Evolutionary conservation across 2,113 vertebrate species (phyloP), one percentile per base, ranked within the genome.

Genomic region (Eulemur macaco): DNA sequence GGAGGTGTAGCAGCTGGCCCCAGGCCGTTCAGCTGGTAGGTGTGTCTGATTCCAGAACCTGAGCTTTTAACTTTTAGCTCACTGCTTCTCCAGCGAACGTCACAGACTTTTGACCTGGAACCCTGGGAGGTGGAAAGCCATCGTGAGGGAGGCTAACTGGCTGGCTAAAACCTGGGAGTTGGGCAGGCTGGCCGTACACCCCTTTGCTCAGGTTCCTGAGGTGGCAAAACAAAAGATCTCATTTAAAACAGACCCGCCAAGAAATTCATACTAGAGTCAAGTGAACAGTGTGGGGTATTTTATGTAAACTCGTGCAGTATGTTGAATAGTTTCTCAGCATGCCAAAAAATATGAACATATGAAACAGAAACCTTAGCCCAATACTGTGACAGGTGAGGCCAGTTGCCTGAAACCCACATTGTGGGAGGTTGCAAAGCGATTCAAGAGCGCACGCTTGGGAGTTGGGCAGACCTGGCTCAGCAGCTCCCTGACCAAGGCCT

Each of bases 351-450:
- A 0, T 12, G 71, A 31, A 1, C 73, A 2, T 3, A 2, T 10
- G 60, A 17, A 34, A 1, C 1, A 25, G 56, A 25, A 13, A 10
- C 42, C 13, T 1, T 11, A 18, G 23, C 73, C 71, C 0, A 14
- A 31, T 0, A 1, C 83, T 18, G 45, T 50, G 25, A 56, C 37
- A n/a, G 45, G 13, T 14, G 52, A 17, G 29, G 58, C 84, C 39
- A 1, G 42, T 4, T 2, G 42, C 71, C 90, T 14, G 0, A 27
- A 11, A 12, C 14, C 84, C 31, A 13, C 0, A 0, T 9, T 1
- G 0, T 2, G 12, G 47, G 39, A 17, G 42, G 9, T 39, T 15
- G 2, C 42, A 21, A 0, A 11, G n/a, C 8, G 23, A 34, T 27
- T 23, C 10, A 34, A 1, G 52, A n/a, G 80, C 8, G 3, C 37